phyloP scores from a whole-genome alignment of 1,140 invertebrate genomes.

The Heterodera carotae region DNA sequence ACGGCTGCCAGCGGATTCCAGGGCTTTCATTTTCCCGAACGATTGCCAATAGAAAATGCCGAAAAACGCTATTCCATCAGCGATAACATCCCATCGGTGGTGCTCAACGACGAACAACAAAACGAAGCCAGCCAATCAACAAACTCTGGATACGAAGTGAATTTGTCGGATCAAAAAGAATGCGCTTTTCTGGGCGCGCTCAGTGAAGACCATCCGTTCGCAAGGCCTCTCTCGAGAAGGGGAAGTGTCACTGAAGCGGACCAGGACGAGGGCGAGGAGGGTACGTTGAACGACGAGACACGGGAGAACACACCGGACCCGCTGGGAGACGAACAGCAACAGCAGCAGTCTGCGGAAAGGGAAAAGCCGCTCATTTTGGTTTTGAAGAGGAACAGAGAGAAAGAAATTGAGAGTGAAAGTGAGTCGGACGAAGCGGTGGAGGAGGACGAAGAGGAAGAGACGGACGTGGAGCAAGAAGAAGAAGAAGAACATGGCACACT shows the following conservation, averaged over 20 bases:
- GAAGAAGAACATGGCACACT: too few relatives aligned
- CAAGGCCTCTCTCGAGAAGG: slow-evolving; percentile 48
- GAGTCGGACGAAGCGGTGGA: slow-evolving; percentile 14
- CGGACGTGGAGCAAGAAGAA: background rate
- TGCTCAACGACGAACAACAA: slow-evolving; percentile 19
- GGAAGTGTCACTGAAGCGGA: slow-evolving; percentile 49
- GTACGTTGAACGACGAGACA: slow-evolving; percentile 31
- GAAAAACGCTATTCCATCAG: slow-evolving; percentile 21
- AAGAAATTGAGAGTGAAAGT: slow-evolving; percentile 27
- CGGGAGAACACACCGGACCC: slow-evolving; percentile 50
- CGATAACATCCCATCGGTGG: slow-evolving; percentile 22
- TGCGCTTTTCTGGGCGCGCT: slow-evolving; percentile 15
- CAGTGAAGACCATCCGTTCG: slow-evolving; percentile 36
- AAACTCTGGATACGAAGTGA: background rate
- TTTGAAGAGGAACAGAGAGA: slow-evolving; percentile 18
- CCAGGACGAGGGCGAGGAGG: slow-evolving; percentile 50
- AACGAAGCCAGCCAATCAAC: background rate
- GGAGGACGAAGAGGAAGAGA: slow-evolving; percentile 21
- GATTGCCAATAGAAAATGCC: slow-evolving; percentile 25
- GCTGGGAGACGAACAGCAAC: slow-evolving; percentile 43
- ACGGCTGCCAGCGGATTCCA: slow-evolving; percentile 17
- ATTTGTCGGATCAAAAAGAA: background rate
- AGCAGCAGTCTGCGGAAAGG: background rate
- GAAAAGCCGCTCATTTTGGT: slow-evolving; percentile 17
- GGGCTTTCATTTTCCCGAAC: slow-evolving; percentile 21